These are phyloP conservation scores for Neosilurus mollespiculum DNA, from an alignment of 2,797 vertebrate genomes.

Conservation along the genomic window DNA sequence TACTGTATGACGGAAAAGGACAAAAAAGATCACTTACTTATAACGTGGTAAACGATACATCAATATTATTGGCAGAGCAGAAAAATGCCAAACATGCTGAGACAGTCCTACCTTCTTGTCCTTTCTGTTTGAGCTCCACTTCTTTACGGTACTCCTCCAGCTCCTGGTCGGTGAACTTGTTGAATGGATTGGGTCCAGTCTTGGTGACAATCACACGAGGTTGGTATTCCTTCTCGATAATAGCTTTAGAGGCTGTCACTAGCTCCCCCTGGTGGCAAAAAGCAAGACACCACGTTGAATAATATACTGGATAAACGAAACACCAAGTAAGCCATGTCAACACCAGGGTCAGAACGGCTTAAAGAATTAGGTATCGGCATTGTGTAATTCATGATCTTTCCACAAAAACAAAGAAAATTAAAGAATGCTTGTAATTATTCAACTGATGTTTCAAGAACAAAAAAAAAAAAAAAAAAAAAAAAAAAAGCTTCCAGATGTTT, in stretches of 20 bases:
- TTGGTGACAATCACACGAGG: slow-evolving; percentile 91
- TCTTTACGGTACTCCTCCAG: slow-evolving; percentile 92
- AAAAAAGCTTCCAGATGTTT: neutral
- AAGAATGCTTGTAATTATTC: neutral
- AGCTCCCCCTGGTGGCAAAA: slow-evolving; percentile 84
- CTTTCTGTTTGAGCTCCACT: slow-evolving; percentile 94
- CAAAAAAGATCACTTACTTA: neutral
- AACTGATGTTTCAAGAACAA: no score
- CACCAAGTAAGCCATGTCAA: neutral
- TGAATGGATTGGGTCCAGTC: slow-evolving; percentile 96
- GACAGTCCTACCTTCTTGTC: slow-evolving; percentile 77
- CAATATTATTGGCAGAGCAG: neutral
- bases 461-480: neutral
- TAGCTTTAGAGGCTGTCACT: slow-evolving; percentile 96
- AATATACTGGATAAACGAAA: neutral
- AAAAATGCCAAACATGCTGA: neutral
- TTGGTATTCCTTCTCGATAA: slow-evolving; percentile 98
- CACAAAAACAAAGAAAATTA: no score
- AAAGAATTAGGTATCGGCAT: no score
- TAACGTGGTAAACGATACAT: neutral
- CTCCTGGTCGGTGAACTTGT: slow-evolving; percentile 88
- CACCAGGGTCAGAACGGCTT: neutral
- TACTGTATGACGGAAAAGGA: neutral
- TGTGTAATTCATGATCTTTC: neutral
- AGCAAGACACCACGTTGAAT: neutral